Conservation (phyloP, 2,888 invertebrate species). For the Drosophila ustulata region DNA sequence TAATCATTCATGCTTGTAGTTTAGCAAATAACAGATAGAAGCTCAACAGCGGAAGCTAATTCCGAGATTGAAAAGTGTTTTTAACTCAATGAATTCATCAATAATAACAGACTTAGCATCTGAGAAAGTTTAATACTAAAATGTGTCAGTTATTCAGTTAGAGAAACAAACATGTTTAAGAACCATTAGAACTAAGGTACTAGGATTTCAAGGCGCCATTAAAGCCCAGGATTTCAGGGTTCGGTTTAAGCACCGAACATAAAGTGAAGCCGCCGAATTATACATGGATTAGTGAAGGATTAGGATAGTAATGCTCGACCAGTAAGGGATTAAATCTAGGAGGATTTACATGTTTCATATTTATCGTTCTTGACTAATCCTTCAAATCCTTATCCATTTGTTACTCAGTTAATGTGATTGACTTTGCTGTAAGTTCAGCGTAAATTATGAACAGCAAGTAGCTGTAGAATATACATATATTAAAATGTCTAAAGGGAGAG, state of each 20-base stretch:
- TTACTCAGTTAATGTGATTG: conserved; percentile 2
- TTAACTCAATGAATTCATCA: too few relatives aligned
- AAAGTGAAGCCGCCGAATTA: neutral
- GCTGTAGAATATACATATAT: neutral
- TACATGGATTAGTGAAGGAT: neutral
- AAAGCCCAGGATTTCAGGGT: neutral
- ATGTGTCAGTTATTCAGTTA: neutral
- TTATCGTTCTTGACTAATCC: neutral
- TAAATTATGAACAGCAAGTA: neutral
- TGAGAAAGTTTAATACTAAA: neutral
- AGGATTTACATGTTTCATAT: neutral
- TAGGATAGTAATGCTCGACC: neutral
- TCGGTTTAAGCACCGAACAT: neutral
- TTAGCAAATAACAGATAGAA: neutral
- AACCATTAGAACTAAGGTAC: neutral
- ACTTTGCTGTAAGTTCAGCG: neutral
- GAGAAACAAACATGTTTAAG: neutral
- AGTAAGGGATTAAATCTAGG: neutral
- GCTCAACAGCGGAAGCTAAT: neutral
- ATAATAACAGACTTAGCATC: neutral
- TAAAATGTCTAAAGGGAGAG: too few relatives aligned
- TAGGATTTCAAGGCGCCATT: neutral
- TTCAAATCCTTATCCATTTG: neutral
- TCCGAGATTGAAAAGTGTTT: neutral
- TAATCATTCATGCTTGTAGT: conserved; percentile 11